Evolutionary conservation across 2,797 vertebrate species (phyloP).

Genomic region (Vipera ursinii): DNA sequence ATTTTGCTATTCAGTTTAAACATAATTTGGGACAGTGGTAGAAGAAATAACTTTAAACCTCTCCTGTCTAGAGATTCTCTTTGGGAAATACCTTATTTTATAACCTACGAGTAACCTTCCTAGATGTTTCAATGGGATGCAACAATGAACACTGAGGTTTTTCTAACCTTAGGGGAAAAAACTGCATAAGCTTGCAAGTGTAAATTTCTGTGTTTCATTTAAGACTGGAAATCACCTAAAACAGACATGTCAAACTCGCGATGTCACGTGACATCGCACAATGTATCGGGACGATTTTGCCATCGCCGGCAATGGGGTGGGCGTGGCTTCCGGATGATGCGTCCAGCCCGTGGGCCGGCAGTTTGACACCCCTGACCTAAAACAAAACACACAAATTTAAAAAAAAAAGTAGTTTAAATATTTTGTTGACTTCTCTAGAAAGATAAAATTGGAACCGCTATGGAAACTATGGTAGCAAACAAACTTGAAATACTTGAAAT

Average conservation of each 20-base stretch:
- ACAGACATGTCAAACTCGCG: background rate
- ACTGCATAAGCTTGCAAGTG: background rate
- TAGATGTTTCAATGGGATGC: background rate
- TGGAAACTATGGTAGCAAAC: slow-evolving; percentile 23
- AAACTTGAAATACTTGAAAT: slow-evolving; percentile 18
- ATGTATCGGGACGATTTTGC: no score
- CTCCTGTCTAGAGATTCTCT: background rate
- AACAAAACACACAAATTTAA: background rate
- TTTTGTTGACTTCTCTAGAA: slow-evolving; percentile 11
- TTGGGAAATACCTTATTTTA: background rate
- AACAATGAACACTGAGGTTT: background rate
- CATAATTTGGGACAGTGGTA: background rate
- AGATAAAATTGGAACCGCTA: slow-evolving; percentile 9
- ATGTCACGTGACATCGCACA: no score
- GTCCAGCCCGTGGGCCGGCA: no score
- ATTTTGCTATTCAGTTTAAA: background rate
- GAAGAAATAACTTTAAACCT: background rate
- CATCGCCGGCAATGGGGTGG: no score
- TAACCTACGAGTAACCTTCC: background rate
- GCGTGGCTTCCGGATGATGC: no score
- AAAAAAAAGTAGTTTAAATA: background rate
- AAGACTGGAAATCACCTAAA: background rate
- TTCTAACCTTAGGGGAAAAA: background rate
- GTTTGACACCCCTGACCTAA: no score
- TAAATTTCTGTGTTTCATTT: background rate